Percentiles rank a stretch among this genome's conserved stretches.
These are phyloP conservation scores for Drosophila siamana DNA, from an alignment of 2,888 invertebrate species.

Conservation along the genomic window DNA sequence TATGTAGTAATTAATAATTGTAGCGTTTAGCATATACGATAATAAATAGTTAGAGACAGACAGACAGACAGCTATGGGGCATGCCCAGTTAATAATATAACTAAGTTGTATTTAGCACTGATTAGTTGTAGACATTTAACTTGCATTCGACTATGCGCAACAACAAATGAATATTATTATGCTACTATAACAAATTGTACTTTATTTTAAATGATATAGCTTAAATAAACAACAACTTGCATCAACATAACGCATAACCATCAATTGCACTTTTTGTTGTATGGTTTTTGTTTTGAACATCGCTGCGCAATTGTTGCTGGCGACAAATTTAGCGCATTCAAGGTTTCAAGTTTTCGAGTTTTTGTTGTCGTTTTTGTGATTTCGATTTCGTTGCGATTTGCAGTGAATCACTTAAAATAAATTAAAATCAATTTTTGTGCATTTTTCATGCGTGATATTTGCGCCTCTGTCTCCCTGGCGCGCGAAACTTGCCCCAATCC, in stretches of 20 bases:
- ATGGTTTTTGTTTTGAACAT: background rate
- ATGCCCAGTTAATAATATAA: conserved; percentile 60
- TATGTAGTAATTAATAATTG: conserved; percentile 1
- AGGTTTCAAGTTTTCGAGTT: conserved; percentile 52
- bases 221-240: conserved; percentile 42
- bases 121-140: conserved; percentile 67
- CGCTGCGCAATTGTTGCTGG: conserved; percentile 28
- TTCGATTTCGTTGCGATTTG: conserved; percentile 39
- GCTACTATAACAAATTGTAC: conserved; percentile 16
- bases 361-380: conserved; percentile 22
- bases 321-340: conserved; percentile 69
- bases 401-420: conserved; percentile 78
- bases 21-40: conserved; percentile 9
- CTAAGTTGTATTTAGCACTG: conserved; percentile 80
- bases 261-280: background rate
- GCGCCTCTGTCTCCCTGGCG: conserved; percentile 4
- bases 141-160: conserved; percentile 31
- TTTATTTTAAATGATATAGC: conserved; percentile 23
- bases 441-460: conserved; percentile 62
- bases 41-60: conserved; percentile 25
- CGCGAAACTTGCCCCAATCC: conserved; percentile 55
- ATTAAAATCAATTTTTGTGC: conserved; percentile 74
- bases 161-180: conserved; percentile 26
- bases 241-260: conserved; percentile 16
- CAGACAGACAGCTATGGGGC: conserved; percentile 49